Evolutionary conservation across 1,140 invertebrate genomes (phyloP).

Genomic region (Andrena cerasifolii): DNA sequence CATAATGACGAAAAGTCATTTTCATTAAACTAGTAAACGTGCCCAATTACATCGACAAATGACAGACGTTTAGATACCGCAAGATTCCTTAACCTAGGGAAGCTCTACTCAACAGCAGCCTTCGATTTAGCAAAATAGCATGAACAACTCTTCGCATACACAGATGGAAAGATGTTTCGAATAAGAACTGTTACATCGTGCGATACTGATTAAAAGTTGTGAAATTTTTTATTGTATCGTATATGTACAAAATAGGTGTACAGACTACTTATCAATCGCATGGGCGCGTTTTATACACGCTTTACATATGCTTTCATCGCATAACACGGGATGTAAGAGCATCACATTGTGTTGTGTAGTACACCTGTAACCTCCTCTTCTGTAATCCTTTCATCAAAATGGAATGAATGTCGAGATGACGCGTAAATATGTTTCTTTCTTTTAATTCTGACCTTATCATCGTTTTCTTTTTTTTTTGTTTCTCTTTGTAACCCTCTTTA

Average conservation of each 20-base stretch:
- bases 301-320: conserved; percentile 60
- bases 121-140: background rate
- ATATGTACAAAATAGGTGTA: conserved; percentile 83
- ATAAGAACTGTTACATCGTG: conserved; percentile 55
- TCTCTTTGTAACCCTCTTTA: conserved; percentile 45
- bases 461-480: no score
- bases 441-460: conserved; percentile 51
- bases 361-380: conserved; percentile 66
- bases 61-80: conserved; percentile 3
- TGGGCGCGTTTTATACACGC: conserved; percentile 67
- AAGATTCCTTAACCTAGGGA: background rate
- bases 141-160: background rate
- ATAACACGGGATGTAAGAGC: conserved; percentile 64
- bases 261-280: conserved; percentile 79
- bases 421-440: conserved; percentile 48
- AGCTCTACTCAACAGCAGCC: background rate
- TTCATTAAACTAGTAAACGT: conserved; percentile 19
- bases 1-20: conserved; percentile 33
- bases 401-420: conserved; percentile 74
- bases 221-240: conserved; percentile 80
- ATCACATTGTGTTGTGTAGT: conserved; percentile 65
- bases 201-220: conserved; percentile 72
- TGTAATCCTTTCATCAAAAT: conserved; percentile 70
- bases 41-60: conserved; percentile 3
- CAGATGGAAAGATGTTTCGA: conserved; percentile 20